Evolutionary conservation across 2,888 invertebrate species (phyloP).

Genomic region (Geotrupes spiniger): DNA sequence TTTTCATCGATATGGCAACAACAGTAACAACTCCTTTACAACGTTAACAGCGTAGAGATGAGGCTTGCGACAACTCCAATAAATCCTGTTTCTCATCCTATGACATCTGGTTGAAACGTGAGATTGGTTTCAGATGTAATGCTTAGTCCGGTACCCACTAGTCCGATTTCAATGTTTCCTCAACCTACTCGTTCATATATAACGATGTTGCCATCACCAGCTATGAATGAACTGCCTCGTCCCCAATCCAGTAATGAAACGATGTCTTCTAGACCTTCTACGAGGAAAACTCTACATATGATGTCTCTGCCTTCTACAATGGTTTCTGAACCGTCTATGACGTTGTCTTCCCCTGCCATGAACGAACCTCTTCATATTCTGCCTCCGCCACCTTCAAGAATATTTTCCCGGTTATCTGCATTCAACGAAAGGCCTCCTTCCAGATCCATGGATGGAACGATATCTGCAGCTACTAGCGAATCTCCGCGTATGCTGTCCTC

Average conservation of each 20-base stretch:
- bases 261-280: slow-evolving; percentile 7
- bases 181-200: not conserved
- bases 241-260: not conserved
- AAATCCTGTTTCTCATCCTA: too few relatives aligned
- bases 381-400: not conserved
- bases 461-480: slow-evolving; percentile 1
- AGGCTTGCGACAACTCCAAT: too few relatives aligned
- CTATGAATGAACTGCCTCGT: too few relatives aligned
- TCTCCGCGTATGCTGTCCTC: slow-evolving; percentile 5
- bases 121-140: too few relatives aligned
- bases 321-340: slow-evolving; percentile 3
- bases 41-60: too few relatives aligned
- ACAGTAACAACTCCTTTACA: too few relatives aligned
- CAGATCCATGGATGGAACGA: slow-evolving; percentile 4
- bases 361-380: not conserved
- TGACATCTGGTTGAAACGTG: too few relatives aligned
- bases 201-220: too few relatives aligned
- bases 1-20: slow-evolving; percentile 10
- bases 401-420: not conserved
- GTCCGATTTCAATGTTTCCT: slow-evolving; percentile 7
- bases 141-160: slow-evolving; percentile 5
- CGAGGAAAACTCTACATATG: slow-evolving; percentile 5
- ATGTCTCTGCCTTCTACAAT: slow-evolving; percentile 5
- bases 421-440: not conserved
- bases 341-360: slow-evolving; percentile 2